These are phyloP conservation scores for Epirrhoe tristata DNA, from an alignment of 2,888 invertebrate species.

Conservation along the genomic window DNA sequence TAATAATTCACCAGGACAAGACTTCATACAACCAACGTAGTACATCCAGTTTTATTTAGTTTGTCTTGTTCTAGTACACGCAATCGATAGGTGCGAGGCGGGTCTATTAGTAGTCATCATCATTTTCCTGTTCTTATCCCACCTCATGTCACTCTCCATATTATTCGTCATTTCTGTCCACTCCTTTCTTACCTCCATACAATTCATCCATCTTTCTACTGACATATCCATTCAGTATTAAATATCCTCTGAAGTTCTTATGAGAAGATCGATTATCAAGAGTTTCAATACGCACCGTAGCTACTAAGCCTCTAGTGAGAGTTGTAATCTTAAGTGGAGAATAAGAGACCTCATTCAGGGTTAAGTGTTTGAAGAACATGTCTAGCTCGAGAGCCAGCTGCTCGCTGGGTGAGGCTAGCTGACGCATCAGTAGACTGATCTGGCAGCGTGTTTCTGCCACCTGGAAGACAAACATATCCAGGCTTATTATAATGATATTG, in stretches of 20 bases:
- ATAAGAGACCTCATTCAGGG: slow-evolving; percentile 70
- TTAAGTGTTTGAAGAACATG: slow-evolving; percentile 69
- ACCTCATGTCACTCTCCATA: too few relatives aligned
- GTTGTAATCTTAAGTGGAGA: slow-evolving; percentile 73
- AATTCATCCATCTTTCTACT: too few relatives aligned
- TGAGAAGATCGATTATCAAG: neutral
- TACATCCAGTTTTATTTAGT: too few relatives aligned
- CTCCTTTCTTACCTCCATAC: too few relatives aligned
- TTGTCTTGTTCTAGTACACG: too few relatives aligned
- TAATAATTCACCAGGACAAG: too few relatives aligned
- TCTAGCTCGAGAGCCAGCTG: slow-evolving; percentile 64
- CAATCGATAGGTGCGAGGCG: too few relatives aligned
- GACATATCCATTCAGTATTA: neutral
- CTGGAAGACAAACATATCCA: slow-evolving; percentile 35
- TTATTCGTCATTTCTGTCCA: too few relatives aligned
- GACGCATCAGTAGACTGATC: slow-evolving; percentile 44
- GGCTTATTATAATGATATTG: too few relatives aligned
- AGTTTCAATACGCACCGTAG: slow-evolving; percentile 58
- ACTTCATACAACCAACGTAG: too few relatives aligned
- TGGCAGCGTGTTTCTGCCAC: slow-evolving; percentile 43
- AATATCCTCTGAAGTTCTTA: neutral
- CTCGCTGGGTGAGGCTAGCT: slow-evolving; percentile 56
- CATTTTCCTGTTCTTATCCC: too few relatives aligned
- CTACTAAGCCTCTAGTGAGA: slow-evolving; percentile 69
- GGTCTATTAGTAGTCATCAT: too few relatives aligned